Base-by-base conservation (phyloP, 2,888 invertebrate species). In the Teinopalpus imperialis region DNA sequence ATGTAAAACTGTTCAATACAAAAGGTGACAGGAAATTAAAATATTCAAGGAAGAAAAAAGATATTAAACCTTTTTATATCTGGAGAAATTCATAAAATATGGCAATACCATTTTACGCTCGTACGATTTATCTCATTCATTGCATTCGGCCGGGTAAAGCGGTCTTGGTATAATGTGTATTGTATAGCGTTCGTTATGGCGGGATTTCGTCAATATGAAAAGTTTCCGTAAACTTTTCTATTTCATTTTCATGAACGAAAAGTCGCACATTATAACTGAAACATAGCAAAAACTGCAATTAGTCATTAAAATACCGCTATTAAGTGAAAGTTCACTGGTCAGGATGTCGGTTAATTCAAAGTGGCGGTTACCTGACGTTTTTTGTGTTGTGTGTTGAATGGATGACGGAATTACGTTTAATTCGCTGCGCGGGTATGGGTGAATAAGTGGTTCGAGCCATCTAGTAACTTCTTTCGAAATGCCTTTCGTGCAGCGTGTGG, bases 401-500 rank as follows among this genome's bases (percentile, higher is more conserved):
- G 69, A 80, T 80, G 78, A 69, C 69, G 81, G 77, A 80, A 81
- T 81, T 79, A 80, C 70, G 72, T 77, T 75, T 77, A 81, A 83
- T 81, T 82, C 78, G 81, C 78, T 69, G 61, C 70, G 63, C 69
- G 67, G 75, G 71, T 66, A 86, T 87, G 87, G 83, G 75, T 76
- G 81, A 77, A 71, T 86, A 78, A 82, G 76, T 81, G 71, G 67
- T 66, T 62, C 66, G 69, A 65, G 60, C 63, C 57, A 61, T 61
- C 63, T 53, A 58, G 57, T 61, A 70, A 78, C 77, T 68, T 56
- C 59, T 63, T 63, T 75, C 79, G 90, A 89, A 61, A 96, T 97
- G 96, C 96, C 97, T 82, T 96, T 96, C 90, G 93, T 95, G 74
- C 93, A 94, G 76, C 93, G 96, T 66, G 92, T 93, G 67, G 92